phyloP scores from a whole-genome alignment of 2,113 vertebrate species.

The Chaetodon auriga region DNA sequence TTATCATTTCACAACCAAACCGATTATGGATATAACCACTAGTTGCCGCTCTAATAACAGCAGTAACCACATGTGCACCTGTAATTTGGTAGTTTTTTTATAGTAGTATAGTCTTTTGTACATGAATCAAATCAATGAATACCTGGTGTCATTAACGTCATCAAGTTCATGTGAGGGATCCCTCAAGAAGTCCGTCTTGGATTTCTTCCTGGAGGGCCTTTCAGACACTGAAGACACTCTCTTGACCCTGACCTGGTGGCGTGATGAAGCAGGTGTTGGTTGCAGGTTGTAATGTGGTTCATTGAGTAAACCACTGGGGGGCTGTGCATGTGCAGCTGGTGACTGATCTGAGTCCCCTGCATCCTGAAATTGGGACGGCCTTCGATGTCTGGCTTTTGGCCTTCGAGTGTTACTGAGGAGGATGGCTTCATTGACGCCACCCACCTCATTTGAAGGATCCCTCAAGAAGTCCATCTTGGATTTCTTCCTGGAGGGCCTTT shows the following conservation, averaged over 20 bases:
- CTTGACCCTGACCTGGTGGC: conserved; percentile 79
- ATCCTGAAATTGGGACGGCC: conserved; percentile 12
- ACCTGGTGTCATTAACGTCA: conserved; percentile 68
- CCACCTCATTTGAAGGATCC: conserved; percentile 57
- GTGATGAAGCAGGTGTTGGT: conserved; percentile 34
- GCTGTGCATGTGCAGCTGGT: neutral
- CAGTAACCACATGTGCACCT: no score
- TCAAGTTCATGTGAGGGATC: conserved; percentile 63
- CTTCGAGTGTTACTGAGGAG: conserved; percentile 44
- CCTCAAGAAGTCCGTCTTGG: conserved; percentile 78
- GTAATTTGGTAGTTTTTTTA: neutral
- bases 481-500: conserved; percentile 80
- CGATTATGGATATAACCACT: no score
- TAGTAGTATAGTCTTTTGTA: neutral
- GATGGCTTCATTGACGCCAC: conserved; percentile 54
- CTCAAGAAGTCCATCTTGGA: conserved; percentile 79
- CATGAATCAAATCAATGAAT: neutral
- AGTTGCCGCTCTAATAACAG: no score
- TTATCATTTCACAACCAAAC: no score
- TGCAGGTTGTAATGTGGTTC: conserved; percentile 7
- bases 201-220: conserved; percentile 79
- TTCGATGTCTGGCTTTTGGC: conserved; percentile 1
- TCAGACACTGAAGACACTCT: conserved; percentile 72
- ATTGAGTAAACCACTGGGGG: neutral
- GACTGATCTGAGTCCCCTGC: conserved; percentile 48